phyloP scores from a whole-genome alignment of 2,113 vertebrate species.

The Numenius arquata region DNA sequence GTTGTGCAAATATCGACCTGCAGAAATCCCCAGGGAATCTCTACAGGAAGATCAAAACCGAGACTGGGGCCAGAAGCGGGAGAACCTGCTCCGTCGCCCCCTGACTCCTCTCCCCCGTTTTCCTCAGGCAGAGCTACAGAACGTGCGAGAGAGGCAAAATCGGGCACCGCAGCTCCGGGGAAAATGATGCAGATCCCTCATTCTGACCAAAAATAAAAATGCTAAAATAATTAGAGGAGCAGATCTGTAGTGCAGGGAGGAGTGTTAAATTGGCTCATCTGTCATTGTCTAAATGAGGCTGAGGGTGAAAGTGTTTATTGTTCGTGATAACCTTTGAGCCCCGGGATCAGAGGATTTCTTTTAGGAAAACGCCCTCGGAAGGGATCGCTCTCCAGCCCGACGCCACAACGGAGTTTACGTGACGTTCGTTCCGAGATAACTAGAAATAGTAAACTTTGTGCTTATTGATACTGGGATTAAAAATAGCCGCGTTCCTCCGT shows the following conservation, averaged over 20 bases:
- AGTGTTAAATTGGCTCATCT: neutral
- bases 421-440: neutral
- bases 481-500: accelerated
- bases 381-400: neutral
- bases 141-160: neutral
- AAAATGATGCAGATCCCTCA: neutral
- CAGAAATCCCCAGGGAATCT: neutral
- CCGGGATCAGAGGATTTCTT: neutral
- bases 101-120: neutral
- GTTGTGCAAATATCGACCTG: neutral
- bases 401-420: neutral
- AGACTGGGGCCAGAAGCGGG: neutral
- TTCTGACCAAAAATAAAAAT: neutral
- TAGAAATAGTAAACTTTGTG: neutral
- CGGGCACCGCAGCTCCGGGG: neutral
- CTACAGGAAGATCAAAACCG: neutral
- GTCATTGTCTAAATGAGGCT: neutral
- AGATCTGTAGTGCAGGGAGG: neutral
- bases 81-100: neutral
- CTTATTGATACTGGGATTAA: neutral
- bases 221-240: neutral
- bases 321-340: neutral
- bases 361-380: neutral
- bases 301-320: constrained; percentile 11
- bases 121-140: accelerated